These are phyloP conservation scores for Mesitornis unicolor DNA, from an alignment of 2,113 vertebrate genomes.

Conservation along the genomic window DNA sequence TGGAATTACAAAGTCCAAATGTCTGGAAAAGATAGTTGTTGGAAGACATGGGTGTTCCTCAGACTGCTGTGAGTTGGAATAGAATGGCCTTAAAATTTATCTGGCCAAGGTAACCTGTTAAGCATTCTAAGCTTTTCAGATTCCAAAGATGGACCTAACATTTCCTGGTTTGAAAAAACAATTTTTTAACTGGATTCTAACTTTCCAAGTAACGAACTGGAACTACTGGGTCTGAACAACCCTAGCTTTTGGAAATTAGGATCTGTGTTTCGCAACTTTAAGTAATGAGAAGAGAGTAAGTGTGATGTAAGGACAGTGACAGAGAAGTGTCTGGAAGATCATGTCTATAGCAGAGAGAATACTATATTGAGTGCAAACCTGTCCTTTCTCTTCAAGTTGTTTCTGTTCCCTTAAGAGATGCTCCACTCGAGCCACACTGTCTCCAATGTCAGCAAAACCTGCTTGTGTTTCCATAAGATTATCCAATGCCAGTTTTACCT, in stretches of 20 bases:
- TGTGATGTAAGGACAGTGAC: neutral
- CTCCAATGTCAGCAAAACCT: constrained; percentile 77
- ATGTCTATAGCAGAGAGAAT: neutral
- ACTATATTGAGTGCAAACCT: constrained; percentile 70
- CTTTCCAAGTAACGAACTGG: neutral
- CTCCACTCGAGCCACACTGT: constrained; percentile 81
- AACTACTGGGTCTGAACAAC: neutral
- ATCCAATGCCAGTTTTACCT: constrained; percentile 88
- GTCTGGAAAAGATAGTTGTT: neutral
- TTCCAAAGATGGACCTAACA: neutral
- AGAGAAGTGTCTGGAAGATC: neutral
- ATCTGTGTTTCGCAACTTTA: neutral
- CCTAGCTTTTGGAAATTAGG: neutral
- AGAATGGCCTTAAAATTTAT: neutral
- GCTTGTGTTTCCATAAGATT: constrained; percentile 77
- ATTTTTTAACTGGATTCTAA: neutral
- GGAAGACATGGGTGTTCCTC: neutral
- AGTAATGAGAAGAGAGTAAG: neutral
- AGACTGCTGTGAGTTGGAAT: neutral
- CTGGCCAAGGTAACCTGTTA: neutral
- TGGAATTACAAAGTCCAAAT: neutral
- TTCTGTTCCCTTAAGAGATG: constrained; percentile 84
- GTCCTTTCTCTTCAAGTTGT: constrained; percentile 83
- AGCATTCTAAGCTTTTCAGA: neutral
- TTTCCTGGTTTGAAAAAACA: neutral